Evolutionary conservation across 1,140 invertebrate species (phyloP).

Genomic region (Lamellibrachia luymesi): DNA sequence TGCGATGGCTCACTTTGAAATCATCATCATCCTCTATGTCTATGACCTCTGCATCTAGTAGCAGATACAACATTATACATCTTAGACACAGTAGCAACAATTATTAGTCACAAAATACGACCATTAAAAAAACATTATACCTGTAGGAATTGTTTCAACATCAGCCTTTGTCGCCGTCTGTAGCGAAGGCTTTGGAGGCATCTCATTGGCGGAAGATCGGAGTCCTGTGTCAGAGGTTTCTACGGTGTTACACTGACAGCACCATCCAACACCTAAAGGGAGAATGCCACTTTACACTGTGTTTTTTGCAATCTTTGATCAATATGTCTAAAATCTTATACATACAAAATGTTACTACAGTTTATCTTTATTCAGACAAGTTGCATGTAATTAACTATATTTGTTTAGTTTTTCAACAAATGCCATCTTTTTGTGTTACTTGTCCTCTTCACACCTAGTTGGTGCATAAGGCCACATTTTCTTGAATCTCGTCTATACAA

Average conservation of each 20-base stretch:
- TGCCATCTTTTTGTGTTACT: no score
- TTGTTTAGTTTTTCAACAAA: no score
- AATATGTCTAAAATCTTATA: no score
- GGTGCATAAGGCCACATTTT: no score
- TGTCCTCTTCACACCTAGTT: no score
- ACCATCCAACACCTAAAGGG: background rate
- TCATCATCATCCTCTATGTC: slow-evolving; percentile 25
- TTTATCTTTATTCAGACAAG: no score
- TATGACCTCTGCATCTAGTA: background rate
- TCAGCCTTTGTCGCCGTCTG: background rate
- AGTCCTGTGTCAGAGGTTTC: slow-evolving; percentile 13
- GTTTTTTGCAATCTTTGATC: no score
- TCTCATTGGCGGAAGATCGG: background rate
- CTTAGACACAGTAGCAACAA: background rate
- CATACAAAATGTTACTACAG: no score
- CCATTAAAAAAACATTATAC: background rate
- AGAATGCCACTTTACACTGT: background rate
- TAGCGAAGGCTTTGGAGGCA: background rate
- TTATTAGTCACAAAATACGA: background rate
- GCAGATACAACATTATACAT: background rate
- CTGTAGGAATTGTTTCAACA: background rate
- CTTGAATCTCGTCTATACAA: no score
- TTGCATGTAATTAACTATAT: no score
- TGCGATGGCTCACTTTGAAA: slow-evolving; percentile 22
- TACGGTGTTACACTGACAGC: background rate